A percentile compares a stretch with the other conserved stretches of the same genome.
phyloP scores from a whole-genome alignment of 2,797 vertebrate genomes.

The Ptychadena robeensis region DNA sequence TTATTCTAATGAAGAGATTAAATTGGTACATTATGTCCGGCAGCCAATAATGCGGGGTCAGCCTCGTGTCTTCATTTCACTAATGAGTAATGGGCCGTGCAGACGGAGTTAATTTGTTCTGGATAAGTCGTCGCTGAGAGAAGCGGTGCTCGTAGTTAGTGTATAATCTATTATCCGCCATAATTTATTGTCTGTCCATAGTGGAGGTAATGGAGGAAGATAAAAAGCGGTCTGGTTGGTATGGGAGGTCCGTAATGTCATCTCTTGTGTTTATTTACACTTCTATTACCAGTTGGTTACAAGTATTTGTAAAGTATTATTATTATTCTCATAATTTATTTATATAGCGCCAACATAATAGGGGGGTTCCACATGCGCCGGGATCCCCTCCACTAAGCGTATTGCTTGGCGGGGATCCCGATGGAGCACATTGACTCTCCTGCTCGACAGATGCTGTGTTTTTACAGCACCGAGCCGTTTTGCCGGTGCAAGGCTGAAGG shows the following conservation, averaged over 20 bases:
- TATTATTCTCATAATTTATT: too few relatives aligned
- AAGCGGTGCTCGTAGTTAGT: not conserved
- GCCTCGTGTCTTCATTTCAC: not conserved
- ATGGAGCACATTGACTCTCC: too few relatives aligned
- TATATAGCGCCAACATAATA: too few relatives aligned
- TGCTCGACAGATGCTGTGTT: too few relatives aligned
- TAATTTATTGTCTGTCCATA: not conserved
- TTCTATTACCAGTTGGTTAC: not conserved
- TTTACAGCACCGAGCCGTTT: too few relatives aligned
- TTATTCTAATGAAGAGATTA: constrained; percentile 3
- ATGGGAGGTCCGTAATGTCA: not conserved
- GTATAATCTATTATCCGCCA: not conserved
- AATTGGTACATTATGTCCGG: not conserved
- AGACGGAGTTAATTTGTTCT: not conserved
- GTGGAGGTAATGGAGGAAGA: not conserved
- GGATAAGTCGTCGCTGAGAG: constrained; percentile 2
- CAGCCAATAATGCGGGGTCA: constrained; percentile 2
- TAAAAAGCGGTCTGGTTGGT: not conserved
- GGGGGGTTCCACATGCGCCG: too few relatives aligned
- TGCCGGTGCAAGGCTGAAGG: too few relatives aligned
- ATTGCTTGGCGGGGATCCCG: too few relatives aligned
- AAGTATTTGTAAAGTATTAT: not conserved
- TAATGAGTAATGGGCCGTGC: not conserved
- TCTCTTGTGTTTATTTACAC: not conserved
- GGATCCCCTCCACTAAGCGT: too few relatives aligned